These are phyloP conservation scores for Liolophura sinensis DNA, from an alignment of 1,140 invertebrate genomes.

Conservation along the genomic window DNA sequence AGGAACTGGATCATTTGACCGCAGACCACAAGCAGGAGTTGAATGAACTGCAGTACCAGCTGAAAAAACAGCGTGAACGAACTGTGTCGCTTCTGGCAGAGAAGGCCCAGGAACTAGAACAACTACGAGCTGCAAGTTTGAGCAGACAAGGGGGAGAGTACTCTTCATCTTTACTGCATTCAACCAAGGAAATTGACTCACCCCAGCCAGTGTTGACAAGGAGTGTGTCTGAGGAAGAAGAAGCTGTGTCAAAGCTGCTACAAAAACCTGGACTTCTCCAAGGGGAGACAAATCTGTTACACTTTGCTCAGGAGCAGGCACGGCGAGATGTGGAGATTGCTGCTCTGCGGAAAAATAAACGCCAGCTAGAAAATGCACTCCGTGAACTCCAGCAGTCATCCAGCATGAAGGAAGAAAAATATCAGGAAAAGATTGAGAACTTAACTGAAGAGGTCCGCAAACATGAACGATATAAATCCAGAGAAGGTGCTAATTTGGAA, in stretches of 20 bases:
- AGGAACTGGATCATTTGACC: constrained; percentile 59
- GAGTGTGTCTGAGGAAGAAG: constrained; percentile 34
- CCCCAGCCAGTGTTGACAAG: not conserved
- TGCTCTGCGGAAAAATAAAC: constrained; percentile 72
- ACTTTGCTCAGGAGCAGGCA: constrained; percentile 82
- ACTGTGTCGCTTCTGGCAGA: constrained; percentile 77
- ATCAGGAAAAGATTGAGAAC: constrained; percentile 64
- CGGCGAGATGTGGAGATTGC: constrained; percentile 79
- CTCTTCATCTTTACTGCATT: not conserved
- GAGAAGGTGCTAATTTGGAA: constrained; percentile 84
- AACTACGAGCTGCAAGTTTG: constrained; percentile 59
- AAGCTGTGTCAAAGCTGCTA: constrained; percentile 41
- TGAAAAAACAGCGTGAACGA: constrained; percentile 77
- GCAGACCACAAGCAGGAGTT: constrained; percentile 66
- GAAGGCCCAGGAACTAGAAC: constrained; percentile 77
- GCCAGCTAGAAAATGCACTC: constrained; percentile 70
- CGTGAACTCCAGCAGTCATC: constrained; percentile 68
- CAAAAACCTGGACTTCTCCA: constrained; percentile 31
- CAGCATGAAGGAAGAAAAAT: constrained; percentile 64
- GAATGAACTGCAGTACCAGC: constrained; percentile 71
- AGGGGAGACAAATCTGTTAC: constrained; percentile 69
- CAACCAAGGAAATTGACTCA: not conserved
- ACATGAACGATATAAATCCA: constrained; percentile 73
- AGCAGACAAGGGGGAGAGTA: not conserved
- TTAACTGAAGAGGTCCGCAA: constrained; percentile 65